Evolutionary conservation across 2,113 vertebrate species (phyloP), one percentile per base, ranked within the genome.

Genomic region (Rhinogobius similis): DNA sequence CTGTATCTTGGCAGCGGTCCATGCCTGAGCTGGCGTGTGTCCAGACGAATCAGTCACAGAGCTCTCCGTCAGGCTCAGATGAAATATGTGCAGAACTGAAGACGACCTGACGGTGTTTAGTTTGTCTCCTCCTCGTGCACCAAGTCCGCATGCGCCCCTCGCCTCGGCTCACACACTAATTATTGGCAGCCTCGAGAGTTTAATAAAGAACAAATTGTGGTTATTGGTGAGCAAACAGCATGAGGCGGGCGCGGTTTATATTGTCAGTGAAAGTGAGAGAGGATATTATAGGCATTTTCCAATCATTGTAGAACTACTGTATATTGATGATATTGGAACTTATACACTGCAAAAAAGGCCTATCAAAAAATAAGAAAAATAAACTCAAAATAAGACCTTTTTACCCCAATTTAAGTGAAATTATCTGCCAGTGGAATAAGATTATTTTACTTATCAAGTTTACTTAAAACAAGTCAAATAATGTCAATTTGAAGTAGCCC

Each of bases 181-280:
- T 87, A 75, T 86, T 84, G 76, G 72, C 72, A 68, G 76, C 82
- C 84, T 77, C 52, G 20, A 82, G 80, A 82, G 87, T 91, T 91
- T 92, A 91, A 92, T 91, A 84, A 88, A 84, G 77, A 83, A 85
- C 91, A 82, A 83, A 89, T 83, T 87, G 88, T 59, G 69, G 72
- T 86, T 88, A 86, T 89, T 91, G 87, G 90, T 87, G 87, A 91
- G 85, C 82, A 91, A 86, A 88, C 85, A 87, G 69, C 71, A 55
- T 46, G 82, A 86, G 79, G 79, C 67, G 75, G 75, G 76, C 79
- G 75, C 65, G 53, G 32, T 36, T 36, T 5, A 61, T 68, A 86
- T 86, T 67, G 70, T 71, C 76, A 52, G 74, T 1, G 82, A 70
- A 50, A 1, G 43, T 20, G 43, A 18, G 39, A 41, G 39, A 3